Percentiles rank a stretch among this genome's conserved stretches.
These are phyloP conservation scores for Rallus limicola DNA, from an alignment of 2,113 vertebrate species.

Conservation along the genomic window DNA sequence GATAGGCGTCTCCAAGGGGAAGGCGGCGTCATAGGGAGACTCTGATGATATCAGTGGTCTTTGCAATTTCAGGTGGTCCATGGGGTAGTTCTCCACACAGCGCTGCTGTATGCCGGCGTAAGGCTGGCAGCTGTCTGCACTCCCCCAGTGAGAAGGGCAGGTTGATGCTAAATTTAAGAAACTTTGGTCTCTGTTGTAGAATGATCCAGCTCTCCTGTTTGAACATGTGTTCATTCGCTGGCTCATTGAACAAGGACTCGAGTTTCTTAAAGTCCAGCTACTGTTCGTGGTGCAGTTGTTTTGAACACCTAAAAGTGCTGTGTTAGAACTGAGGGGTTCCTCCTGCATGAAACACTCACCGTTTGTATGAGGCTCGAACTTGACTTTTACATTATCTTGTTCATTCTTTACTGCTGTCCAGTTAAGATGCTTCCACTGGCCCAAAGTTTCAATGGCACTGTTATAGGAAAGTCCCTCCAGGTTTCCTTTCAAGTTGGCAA, in stretches of 20 bases:
- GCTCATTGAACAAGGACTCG: constrained; percentile 56
- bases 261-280: constrained; percentile 73
- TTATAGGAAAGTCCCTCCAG: constrained; percentile 74
- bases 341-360: constrained; percentile 77
- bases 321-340: constrained; percentile 75
- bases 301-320: constrained; percentile 71
- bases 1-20: constrained; percentile 84
- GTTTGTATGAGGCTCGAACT: constrained; percentile 47
- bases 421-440: constrained; percentile 77
- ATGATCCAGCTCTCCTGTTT: constrained; percentile 72
- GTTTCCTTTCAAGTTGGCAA: constrained; percentile 70
- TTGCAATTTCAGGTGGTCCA: constrained; percentile 80
- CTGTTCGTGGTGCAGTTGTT: constrained; percentile 70
- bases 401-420: constrained; percentile 81
- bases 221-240: constrained; percentile 67
- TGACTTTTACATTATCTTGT: constrained; percentile 75
- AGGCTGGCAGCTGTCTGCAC: constrained; percentile 74
- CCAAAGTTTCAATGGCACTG: constrained; percentile 68
- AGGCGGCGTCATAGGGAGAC: constrained; percentile 68
- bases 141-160: constrained; percentile 71
- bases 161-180: constrained; percentile 70
- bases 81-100: constrained; percentile 69
- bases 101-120: constrained; percentile 72
- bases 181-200: constrained; percentile 76
- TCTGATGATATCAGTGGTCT: constrained; percentile 60